Percentiles rank a stretch among this genome's conserved stretches.
phyloP scores from a whole-genome alignment of 2,113 vertebrate species.

The Corapipo altera region DNA sequence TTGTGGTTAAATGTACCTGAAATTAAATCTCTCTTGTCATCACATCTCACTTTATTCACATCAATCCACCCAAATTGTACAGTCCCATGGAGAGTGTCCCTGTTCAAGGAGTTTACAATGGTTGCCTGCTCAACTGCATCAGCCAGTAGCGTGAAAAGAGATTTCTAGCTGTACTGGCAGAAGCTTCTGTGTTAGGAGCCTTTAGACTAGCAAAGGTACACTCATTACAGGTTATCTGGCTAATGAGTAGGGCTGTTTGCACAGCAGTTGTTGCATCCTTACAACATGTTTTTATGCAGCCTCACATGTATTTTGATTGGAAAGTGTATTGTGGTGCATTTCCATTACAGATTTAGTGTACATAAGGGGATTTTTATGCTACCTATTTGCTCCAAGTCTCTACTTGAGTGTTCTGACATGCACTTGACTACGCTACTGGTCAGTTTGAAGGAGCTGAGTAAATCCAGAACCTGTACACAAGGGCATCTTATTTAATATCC shows the following conservation, averaged over 20 bases:
- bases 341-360: not conserved
- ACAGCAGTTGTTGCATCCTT: not conserved
- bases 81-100: not conserved
- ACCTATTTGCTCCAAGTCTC: not conserved
- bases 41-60: not conserved
- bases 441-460: not conserved
- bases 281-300: not conserved
- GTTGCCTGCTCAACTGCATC: accelerated
- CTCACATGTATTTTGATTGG: not conserved
- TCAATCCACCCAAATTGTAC: not conserved
- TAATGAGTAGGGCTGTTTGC: not conserved
- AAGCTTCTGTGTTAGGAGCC: not conserved
- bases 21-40: not conserved
- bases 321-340: accelerated
- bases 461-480: not conserved
- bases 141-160: accelerated
- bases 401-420: not conserved
- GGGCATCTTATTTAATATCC: not conserved
- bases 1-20: not conserved
- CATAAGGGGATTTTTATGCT: not conserved
- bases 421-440: not conserved
- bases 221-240: not conserved
- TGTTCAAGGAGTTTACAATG: not conserved
- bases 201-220: not conserved
- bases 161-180: not conserved